Evolutionary conservation across 37 sponge, comb jelly and placozoan genomes (phyloP).

Genomic region (Eunapius fragilis): DNA sequence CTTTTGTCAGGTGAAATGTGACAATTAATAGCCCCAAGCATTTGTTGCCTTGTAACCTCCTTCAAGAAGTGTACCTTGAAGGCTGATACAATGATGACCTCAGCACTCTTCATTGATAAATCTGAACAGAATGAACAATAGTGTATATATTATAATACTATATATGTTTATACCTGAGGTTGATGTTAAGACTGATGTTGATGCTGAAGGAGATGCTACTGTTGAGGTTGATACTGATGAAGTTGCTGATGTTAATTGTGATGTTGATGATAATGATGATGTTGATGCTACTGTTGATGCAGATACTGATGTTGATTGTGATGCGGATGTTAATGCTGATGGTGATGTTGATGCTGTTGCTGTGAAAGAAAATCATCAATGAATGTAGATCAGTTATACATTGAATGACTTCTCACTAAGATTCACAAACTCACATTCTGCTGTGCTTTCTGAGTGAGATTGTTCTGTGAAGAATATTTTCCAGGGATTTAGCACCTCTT

Average conservation of each 20-base stretch:
- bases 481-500: not conserved
- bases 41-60: slow-evolving; percentile 5
- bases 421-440: not conserved
- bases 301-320: not conserved
- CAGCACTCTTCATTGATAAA: slow-evolving; percentile 13
- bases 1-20: not conserved
- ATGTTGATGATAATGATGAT: not conserved
- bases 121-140: not conserved
- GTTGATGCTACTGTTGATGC: not conserved
- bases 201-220: not conserved
- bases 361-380: not conserved
- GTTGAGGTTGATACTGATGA: not conserved
- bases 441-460: not conserved
- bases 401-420: not conserved
- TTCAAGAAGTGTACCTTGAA: slow-evolving; percentile 19
- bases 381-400: not conserved
- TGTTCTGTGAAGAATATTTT: not conserved
- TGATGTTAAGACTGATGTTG: not conserved
- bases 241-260: not conserved
- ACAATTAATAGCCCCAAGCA: not conserved
- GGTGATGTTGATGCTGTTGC: not conserved
- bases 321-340: not conserved
- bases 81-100: not conserved
- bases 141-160: not conserved
- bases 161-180: not conserved